These are phyloP conservation scores for Tylochromis polylepis DNA, from an alignment of 2,113 vertebrate species.

Conservation along the genomic window DNA sequence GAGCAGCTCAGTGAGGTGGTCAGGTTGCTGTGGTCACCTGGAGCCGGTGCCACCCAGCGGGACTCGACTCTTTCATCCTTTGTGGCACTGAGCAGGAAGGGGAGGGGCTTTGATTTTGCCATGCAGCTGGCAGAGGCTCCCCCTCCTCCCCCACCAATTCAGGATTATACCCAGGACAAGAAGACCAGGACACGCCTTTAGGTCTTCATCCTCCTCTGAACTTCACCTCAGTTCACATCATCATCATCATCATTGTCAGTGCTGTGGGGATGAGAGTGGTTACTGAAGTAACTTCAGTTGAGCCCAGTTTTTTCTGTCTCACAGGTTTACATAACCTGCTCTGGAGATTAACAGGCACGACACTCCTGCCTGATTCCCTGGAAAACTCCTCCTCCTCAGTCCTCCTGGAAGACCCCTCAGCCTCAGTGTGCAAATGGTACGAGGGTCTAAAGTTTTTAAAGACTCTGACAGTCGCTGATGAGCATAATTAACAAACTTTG, in stretches of 20 bases:
- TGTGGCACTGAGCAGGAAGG: conserved; percentile 54
- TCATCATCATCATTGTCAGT: neutral
- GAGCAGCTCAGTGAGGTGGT: conserved; percentile 46
- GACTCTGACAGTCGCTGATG: neutral
- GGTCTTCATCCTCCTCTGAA: neutral
- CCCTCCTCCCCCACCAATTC: neutral
- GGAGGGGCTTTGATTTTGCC: conserved; percentile 43
- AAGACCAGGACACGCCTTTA: conserved; percentile 5
- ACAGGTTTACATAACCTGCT: rapidly evolving
- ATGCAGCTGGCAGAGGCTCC: conserved; percentile 69
- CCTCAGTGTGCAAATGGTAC: neutral
- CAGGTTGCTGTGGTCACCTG: conserved; percentile 77
- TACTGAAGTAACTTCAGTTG: neutral
- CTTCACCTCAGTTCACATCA: neutral
- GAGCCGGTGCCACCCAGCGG: conserved; percentile 68
- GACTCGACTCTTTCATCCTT: conserved; percentile 72
- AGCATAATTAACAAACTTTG: neutral
- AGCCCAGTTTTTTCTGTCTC: neutral
- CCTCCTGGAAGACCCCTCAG: neutral
- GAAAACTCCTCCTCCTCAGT: neutral
- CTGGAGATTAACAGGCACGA: neutral
- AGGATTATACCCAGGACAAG: neutral
- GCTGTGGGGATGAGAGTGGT: neutral
- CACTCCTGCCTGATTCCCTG: neutral
- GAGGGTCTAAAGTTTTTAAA: neutral